Conservation (phyloP, 2,797 vertebrate genomes). For the Lepus townsendii region DNA sequence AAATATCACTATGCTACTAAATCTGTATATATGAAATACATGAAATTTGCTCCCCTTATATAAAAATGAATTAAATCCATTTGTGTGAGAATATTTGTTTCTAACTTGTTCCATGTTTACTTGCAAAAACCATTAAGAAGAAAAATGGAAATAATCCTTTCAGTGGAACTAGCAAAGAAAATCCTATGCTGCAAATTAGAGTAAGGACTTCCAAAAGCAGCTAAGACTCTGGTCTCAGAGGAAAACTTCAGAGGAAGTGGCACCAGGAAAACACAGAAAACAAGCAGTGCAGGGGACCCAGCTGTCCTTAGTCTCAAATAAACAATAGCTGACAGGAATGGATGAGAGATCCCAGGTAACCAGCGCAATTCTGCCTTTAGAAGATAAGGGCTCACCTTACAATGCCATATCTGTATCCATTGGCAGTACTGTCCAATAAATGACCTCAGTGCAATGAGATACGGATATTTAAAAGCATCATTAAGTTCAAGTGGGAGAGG, state of each 20-base stretch:
- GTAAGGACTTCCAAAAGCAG: background rate
- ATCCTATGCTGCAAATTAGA: background rate
- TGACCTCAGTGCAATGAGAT: background rate
- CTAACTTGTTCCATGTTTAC: background rate
- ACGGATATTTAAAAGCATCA: background rate
- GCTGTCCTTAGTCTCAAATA: background rate
- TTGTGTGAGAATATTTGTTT: background rate
- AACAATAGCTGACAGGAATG: background rate
- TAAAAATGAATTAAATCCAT: background rate
- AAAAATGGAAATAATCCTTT: conserved; percentile 24
- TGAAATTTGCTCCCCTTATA: too few species aligned
- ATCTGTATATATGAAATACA: too few species aligned
- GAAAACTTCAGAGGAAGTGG: background rate
- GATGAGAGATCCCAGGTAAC: background rate
- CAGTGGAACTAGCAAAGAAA: conserved; percentile 25
- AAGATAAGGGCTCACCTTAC: background rate
- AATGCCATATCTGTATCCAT: background rate
- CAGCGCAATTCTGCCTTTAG: background rate
- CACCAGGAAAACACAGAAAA: background rate
- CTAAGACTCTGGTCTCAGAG: background rate
- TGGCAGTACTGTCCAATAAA: background rate
- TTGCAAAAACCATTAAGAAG: background rate
- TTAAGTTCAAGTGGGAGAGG: background rate
- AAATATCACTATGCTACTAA: too few species aligned
- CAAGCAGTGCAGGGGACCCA: fast-evolving